phyloP scores from a whole-genome alignment of 2,113 vertebrate genomes.

The Tor tambroides region DNA sequence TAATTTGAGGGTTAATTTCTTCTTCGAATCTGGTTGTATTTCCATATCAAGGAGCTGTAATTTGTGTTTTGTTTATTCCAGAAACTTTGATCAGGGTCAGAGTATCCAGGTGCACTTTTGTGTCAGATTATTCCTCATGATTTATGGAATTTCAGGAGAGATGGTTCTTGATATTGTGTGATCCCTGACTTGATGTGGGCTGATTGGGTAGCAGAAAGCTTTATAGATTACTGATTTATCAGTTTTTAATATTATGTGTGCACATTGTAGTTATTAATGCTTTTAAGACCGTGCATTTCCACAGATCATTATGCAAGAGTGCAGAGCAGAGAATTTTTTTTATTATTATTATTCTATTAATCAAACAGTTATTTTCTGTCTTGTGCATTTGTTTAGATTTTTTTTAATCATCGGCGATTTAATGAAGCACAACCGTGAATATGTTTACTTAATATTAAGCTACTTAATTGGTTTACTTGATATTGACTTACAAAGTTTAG shows the following conservation, averaged over 20 bases:
- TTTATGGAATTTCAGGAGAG: background rate
- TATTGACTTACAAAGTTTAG: background rate
- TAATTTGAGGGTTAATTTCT: background rate
- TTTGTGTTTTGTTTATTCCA: background rate
- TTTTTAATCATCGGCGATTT: background rate
- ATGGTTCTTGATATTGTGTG: background rate
- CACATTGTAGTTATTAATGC: background rate
- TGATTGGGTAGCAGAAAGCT: background rate
- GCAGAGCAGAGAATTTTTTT: background rate
- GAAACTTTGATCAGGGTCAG: constrained; percentile 10
- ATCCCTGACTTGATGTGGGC: background rate
- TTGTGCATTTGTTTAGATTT: background rate
- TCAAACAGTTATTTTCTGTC: background rate
- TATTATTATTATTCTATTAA: background rate
- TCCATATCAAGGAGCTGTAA: background rate
- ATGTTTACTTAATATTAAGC: background rate
- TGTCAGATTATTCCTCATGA: background rate
- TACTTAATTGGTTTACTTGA: background rate
- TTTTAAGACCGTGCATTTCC: background rate
- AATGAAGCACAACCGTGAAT: background rate
- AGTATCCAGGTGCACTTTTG: background rate
- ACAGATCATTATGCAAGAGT: background rate
- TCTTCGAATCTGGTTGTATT: background rate
- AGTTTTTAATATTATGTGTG: background rate
- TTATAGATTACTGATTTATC: background rate